Evolutionary conservation across 2,797 vertebrate genomes (phyloP).

Genomic region (Lagodon rhomboides): DNA sequence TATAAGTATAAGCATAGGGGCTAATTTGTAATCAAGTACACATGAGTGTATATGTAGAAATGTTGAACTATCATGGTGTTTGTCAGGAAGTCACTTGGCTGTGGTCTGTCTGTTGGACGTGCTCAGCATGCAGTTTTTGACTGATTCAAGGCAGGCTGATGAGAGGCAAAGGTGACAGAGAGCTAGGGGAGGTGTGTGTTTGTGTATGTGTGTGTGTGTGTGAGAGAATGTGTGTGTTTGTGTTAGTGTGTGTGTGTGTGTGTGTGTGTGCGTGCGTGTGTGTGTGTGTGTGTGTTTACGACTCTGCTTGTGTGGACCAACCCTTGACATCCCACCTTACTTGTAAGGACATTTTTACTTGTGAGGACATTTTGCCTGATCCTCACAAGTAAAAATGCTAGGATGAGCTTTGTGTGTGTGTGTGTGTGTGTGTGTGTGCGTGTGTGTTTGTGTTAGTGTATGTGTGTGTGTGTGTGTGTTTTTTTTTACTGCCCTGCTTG

Average conservation of each 20-base stretch:
- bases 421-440: no score
- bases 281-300: no score
- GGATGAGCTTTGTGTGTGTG: not conserved
- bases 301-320: no score
- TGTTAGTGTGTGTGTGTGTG: not conserved
- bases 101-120: not conserved
- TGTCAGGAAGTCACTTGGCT: slow-evolving; percentile 7
- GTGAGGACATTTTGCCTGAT: no score
- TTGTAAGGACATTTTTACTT: no score
- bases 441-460: not conserved
- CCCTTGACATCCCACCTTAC: no score
- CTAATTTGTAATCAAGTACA: not conserved
- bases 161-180: slow-evolving; percentile 30
- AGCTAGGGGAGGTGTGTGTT: not conserved
- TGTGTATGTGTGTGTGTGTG: slow-evolving; percentile 20
- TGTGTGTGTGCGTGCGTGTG: no score
- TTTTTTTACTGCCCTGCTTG: no score
- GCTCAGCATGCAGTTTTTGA: not conserved
- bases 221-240: not conserved
- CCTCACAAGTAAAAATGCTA: no score
- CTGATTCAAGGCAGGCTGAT: slow-evolving; percentile 39
- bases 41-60: not conserved
- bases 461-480: no score
- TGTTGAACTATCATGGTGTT: not conserved
- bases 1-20: not conserved